Evolutionary conservation across 2,888 invertebrate species (phyloP).

Genomic region (Cephalotes varians): DNA sequence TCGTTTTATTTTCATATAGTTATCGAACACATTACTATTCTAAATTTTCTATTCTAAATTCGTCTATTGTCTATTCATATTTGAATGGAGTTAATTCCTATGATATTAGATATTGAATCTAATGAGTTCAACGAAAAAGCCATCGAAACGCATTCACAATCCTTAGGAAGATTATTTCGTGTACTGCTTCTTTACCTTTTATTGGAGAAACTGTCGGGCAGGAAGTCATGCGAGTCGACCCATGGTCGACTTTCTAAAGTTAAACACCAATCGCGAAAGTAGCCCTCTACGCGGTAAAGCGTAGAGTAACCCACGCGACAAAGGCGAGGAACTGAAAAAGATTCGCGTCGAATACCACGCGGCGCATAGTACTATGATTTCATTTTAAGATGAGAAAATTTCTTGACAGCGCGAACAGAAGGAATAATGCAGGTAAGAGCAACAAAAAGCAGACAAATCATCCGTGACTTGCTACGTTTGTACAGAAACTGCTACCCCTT

Average conservation of each 20-base stretch:
- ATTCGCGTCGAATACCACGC: conserved; percentile 30
- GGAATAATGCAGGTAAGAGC: conserved; percentile 28
- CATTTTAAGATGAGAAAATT: conserved; percentile 44
- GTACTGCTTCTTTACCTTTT: conserved; percentile 60
- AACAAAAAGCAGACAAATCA: conserved; percentile 34
- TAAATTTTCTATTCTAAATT: no score
- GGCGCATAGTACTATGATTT: conserved; percentile 32
- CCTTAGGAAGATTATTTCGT: conserved; percentile 71
- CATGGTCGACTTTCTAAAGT: conserved; percentile 58
- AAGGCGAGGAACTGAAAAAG: conserved; percentile 29
- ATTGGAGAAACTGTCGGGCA: conserved; percentile 64
- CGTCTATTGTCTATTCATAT: neutral
- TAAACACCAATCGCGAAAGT: conserved; percentile 72
- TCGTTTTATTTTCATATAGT: neutral
- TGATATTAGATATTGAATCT: neutral
- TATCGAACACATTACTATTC: neutral
- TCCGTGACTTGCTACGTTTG: conserved; percentile 14
- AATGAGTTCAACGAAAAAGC: neutral
- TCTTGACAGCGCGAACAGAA: conserved; percentile 6
- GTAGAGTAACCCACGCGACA: conserved; percentile 43
- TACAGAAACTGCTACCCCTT: conserved; percentile 31
- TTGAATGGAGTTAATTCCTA: neutral
- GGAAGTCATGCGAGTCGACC: conserved; percentile 41
- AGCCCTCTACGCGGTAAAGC: conserved; percentile 60
- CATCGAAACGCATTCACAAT: conserved; percentile 52